These are phyloP conservation scores for Habropoda laboriosa DNA, from an alignment of 1,140 invertebrate species.

Conservation along the genomic window DNA sequence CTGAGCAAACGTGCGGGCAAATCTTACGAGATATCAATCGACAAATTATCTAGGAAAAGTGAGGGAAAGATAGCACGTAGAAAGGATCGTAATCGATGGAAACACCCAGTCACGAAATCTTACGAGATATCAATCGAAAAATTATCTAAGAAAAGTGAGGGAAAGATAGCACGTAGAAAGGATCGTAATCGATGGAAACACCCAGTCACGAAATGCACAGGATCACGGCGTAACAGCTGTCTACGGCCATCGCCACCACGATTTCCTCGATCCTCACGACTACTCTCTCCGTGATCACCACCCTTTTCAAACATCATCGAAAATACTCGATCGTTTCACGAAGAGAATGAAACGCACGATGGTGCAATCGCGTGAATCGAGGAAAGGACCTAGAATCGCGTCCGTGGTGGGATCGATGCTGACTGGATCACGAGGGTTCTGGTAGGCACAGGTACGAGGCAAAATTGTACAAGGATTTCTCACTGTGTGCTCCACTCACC, in stretches of 20 bases:
- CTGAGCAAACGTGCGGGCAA: no score
- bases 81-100: background rate
- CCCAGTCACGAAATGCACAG: background rate
- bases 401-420: background rate
- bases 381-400: background rate
- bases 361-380: background rate
- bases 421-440: background rate
- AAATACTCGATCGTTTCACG: no score
- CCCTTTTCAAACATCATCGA: background rate
- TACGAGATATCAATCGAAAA: no score
- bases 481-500: conserved; percentile 68
- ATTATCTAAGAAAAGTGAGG: background rate
- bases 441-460: background rate
- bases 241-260: background rate
- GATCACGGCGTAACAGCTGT: conserved; percentile 47
- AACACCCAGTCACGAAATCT: background rate
- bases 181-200: background rate
- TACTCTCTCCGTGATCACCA: background rate
- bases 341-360: background rate
- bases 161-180: background rate
- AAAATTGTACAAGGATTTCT: background rate
- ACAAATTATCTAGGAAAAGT: no score
- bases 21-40: no score
- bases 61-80: background rate
- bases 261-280: background rate